Conservation (phyloP, 2,888 invertebrate species). For the Oegoconia quadripuncta region DNA sequence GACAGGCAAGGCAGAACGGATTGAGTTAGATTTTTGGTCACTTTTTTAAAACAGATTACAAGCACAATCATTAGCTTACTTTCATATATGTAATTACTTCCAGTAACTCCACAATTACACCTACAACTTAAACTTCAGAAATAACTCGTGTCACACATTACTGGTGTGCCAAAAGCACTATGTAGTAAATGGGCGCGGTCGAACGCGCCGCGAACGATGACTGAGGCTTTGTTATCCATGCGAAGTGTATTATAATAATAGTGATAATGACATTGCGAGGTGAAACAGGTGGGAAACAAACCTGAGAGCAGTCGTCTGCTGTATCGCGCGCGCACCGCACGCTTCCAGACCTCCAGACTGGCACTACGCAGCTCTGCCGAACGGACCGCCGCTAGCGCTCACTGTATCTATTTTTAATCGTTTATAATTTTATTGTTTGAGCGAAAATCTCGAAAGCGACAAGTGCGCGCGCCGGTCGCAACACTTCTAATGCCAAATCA, state of each 20-base stretch:
- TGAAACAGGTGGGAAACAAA: conserved; percentile 64
- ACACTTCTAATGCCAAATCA: conserved; percentile 60
- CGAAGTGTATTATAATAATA: conserved; percentile 52
- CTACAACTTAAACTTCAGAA: conserved; percentile 20
- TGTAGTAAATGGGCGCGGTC: conserved; percentile 8
- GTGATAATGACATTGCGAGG: conserved; percentile 74
- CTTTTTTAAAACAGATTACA: too few relatives aligned
- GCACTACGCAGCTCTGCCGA: conserved; percentile 44
- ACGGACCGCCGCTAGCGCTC: conserved; percentile 40
- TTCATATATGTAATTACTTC: conserved; percentile 38
- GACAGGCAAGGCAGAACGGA: too few relatives aligned
- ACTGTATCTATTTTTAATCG: conserved; percentile 66
- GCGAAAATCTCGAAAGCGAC: conserved; percentile 68
- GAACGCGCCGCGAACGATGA: conserved; percentile 37
- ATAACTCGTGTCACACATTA: conserved; percentile 24
- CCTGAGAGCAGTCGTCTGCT: conserved; percentile 59
- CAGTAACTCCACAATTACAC: conserved; percentile 26
- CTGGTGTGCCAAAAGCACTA: conserved; percentile 12
- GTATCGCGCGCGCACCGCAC: conserved; percentile 62
- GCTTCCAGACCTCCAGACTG: conserved; percentile 63
- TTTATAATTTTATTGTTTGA: conserved; percentile 78
- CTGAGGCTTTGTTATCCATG: conserved; percentile 55
- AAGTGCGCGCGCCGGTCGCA: conserved; percentile 63
- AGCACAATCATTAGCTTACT: conserved; percentile 31
- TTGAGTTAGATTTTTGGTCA: too few relatives aligned